Evolutionary conservation across 1,140 invertebrate species (phyloP).

Genomic region (Hypothenemus hampei): DNA sequence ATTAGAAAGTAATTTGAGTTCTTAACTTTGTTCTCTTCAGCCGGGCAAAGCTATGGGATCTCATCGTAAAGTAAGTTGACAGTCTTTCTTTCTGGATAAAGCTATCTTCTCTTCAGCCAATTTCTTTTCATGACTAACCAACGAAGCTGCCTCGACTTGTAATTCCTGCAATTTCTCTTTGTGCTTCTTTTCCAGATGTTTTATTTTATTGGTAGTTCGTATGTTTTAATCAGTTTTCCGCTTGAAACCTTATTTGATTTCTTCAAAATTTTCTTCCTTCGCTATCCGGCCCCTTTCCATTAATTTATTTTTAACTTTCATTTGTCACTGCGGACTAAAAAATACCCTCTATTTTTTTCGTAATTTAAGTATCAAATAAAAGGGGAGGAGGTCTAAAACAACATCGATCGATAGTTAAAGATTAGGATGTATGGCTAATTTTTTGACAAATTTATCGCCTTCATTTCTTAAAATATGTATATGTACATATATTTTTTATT

Average conservation of each 20-base stretch:
- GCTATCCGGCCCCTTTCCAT: slow-evolving; percentile 39
- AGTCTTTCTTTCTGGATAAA: slow-evolving; percentile 40
- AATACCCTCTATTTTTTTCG: too few relatives aligned
- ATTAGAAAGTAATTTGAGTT: background rate
- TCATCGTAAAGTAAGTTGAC: slow-evolving; percentile 29
- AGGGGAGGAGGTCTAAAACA: too few relatives aligned
- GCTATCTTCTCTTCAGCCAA: slow-evolving; percentile 42
- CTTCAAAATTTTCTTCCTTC: slow-evolving; percentile 42
- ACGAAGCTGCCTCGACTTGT: slow-evolving; percentile 34
- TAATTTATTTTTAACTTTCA: slow-evolving; percentile 8
- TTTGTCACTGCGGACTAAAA: too few relatives aligned
- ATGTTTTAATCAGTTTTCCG: slow-evolving; percentile 20
- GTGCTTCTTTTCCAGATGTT: slow-evolving; percentile 30
- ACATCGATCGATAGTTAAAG: too few relatives aligned
- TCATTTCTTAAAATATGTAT: too few relatives aligned
- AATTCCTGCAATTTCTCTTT: slow-evolving; percentile 38
- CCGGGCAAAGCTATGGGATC: slow-evolving; percentile 16
- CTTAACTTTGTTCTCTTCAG: background rate
- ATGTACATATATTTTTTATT: too few relatives aligned
- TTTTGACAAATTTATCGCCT: too few relatives aligned
- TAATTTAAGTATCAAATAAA: too few relatives aligned
- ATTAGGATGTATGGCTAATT: too few relatives aligned
- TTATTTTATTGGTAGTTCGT: slow-evolving; percentile 15
- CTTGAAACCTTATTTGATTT: slow-evolving; percentile 31
- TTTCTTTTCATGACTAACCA: slow-evolving; percentile 39